Evolutionary conservation across 2,113 vertebrate species (phyloP), one percentile per base, ranked within the genome.

Genomic region (Fregetta grallaria): DNA sequence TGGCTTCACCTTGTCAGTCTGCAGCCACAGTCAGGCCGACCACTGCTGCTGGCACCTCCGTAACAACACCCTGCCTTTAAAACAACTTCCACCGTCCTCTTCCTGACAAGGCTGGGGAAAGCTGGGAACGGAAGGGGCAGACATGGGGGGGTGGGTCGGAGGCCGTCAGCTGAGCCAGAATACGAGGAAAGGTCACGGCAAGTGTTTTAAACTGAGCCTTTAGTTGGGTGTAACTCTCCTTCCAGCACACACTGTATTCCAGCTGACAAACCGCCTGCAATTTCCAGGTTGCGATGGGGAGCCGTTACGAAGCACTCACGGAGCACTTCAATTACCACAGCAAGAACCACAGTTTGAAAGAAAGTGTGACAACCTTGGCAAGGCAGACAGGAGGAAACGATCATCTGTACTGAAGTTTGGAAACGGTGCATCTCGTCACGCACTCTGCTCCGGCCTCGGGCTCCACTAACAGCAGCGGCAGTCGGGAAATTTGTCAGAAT

Each of bases 301-400:
- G 73, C 61, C 13, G 21, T 86, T 63, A 53, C 4, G 13, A 90
- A 96, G 65, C 52, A 55, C 75, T 84, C 71, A 42, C 7, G 3
- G 53, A 95, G 72, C 78, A 75, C 75, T 96, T 96, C 62, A 87
- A 96, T 93, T 88, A 93, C 63, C 72, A 56, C 62, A 92, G 86
- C 58, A 94, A 92, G 67, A 45, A 71, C 61, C 53, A 55, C 63
- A 76, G 68, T 58, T 91, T 84, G 86, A 87, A 95, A 88, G 89
- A 93, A 78, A 78, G 56, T 40, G 47, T 71, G 87, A 95, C 74
- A 89, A 70, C 70, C 70, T 70, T 26, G 36, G 90, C 93, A 91
- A 82, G 67, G 88, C 80, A 94, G 86, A 61, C 53, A 93, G 86
- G 81, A 90, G 55, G 74, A 86, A 96, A 93, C 14, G 7, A 96